Base-by-base conservation (phyloP, 1,140 invertebrate species). In the Brachionus plicatilis region DNA sequence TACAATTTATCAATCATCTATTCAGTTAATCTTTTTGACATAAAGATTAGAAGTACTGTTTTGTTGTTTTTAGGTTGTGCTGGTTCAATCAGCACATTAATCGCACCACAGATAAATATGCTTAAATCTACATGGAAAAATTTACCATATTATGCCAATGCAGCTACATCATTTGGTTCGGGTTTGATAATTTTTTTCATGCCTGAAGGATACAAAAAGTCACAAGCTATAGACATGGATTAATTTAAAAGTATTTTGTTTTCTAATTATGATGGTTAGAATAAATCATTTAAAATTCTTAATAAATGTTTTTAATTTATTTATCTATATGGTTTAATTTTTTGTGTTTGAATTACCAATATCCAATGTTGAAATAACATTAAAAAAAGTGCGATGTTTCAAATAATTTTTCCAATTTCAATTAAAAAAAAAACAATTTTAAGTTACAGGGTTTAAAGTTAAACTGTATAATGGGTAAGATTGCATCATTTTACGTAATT, bases 61-160 rank as follows among this genome's bases (percentile, higher is more conserved):
- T 17, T 82, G 8, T 65, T 82, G n/a, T 65, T 82, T 17, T 29
- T 82, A 60, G 65, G 41, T 3, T 65, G 79, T 68, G 37, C 33
- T 3, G 79, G 79, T 14, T 41, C 79, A 11, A 45, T 82, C 11
- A 60, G 14, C 24, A 65, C 79, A 9, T 47, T 82, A 82, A 37
- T 82, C 14, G 50, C 79, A 9, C 79, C 79, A 20, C 53, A 65
- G n/a, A 82, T 82, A 65, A 82, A 82, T 47, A 82, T 82, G 50
- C 53, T 82, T 20, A 60, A 68, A 60, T 37, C 50, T 2, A 82
- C 43, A 14, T 76, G 72, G 72, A 76, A 50, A n/a, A 5, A 27
- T 24, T 29, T 76, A 12, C 72, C 72, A 5, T 50, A 76, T 29
- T 76, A 76, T 50, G 20, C 53, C 1, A 50, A 76, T 76, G 45